Base-by-base conservation (phyloP, 2,113 vertebrate genomes). In the Leptobrachium ailaonicum region DNA sequence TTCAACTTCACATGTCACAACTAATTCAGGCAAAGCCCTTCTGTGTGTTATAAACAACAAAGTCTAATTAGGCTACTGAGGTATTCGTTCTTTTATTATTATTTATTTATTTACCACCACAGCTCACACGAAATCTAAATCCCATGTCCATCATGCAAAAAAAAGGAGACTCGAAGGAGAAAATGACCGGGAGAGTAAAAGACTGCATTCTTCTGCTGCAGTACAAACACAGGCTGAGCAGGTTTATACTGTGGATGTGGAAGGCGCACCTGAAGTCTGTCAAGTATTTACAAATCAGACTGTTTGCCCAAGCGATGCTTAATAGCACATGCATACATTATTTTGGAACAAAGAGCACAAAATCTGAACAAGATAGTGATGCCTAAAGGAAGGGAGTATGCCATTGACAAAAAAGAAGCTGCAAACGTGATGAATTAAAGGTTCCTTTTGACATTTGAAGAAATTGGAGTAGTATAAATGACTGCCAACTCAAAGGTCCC, bases 121-220 rank as follows among this genome's bases (percentile, higher is more conserved):
- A 99, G 98, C 95, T 85, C 98, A 99, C 88, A 88, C 92, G 3
- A 95, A 93, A 32, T 99, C 98, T 80, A 98, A 95, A 86, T 95
- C 94, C 83, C 97, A 99, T 85, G 88, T 90, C 87, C 83, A 93
- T 85, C 94, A 94, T 2, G 82, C 95, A 82, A 96, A 88, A 92
- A 97, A 95, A 87, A 96, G 86, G 84, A 96, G 86, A 86, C 79
- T 83, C n/a, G 90, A 94, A 13, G 67, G 75, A 43, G 64, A 8
- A 58, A 56, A 74, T 50, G 45, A 20, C 11, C 7, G n/a, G 4
- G 50, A 64, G 43, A 56, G 73, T 20, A 60, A 74, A 14, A 44
- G 72, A 62, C 2, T 62, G 5, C 56, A 63, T 40, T 44, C 41
- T 6, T 44, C 20, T 66, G 43, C 53, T 66, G 7, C 9, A 9